Evolutionary conservation across 2,888 invertebrate species (phyloP).

Genomic region (Cactoblastis cactorum): DNA sequence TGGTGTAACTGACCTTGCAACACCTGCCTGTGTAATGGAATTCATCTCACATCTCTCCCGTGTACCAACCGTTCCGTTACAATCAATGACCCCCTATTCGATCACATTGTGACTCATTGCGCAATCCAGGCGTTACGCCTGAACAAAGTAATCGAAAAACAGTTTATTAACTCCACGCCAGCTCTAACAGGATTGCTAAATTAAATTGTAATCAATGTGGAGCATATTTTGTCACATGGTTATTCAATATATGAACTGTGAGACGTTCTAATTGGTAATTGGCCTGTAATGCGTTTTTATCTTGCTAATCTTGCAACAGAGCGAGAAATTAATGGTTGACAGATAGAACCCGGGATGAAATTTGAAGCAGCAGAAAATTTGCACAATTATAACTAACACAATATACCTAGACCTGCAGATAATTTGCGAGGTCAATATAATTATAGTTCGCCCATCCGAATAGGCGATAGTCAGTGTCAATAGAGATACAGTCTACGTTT

Average conservation of each 20-base stretch:
- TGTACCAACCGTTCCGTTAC: conserved; percentile 53
- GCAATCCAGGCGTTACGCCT: conserved; percentile 42
- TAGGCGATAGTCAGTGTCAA: too few species aligned
- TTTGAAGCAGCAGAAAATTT: too few species aligned
- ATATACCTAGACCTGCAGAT: too few species aligned
- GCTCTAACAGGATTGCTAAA: conserved; percentile 38
- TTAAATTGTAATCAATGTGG: conserved; percentile 28
- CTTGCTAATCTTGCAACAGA: not conserved
- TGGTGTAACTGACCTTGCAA: conserved; percentile 48
- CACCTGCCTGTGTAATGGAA: conserved; percentile 58
- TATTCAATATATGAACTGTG: conserved; percentile 30
- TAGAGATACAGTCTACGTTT: too few species aligned
- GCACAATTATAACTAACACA: too few species aligned
- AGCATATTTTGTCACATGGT: conserved; percentile 35
- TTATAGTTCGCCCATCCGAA: too few species aligned
- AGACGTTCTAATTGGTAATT: conserved; percentile 42
- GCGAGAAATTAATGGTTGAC: not conserved
- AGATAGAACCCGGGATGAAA: not conserved
- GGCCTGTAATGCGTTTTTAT: conserved; percentile 25
- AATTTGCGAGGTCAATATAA: too few species aligned
- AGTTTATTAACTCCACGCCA: conserved; percentile 28
- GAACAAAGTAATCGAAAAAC: conserved; percentile 46
- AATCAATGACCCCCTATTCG: conserved; percentile 59
- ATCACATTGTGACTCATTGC: conserved; percentile 52
- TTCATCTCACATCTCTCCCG: conserved; percentile 59